Conservation (phyloP, 2,888 invertebrate genomes). For the Theretra japonica region DNA sequence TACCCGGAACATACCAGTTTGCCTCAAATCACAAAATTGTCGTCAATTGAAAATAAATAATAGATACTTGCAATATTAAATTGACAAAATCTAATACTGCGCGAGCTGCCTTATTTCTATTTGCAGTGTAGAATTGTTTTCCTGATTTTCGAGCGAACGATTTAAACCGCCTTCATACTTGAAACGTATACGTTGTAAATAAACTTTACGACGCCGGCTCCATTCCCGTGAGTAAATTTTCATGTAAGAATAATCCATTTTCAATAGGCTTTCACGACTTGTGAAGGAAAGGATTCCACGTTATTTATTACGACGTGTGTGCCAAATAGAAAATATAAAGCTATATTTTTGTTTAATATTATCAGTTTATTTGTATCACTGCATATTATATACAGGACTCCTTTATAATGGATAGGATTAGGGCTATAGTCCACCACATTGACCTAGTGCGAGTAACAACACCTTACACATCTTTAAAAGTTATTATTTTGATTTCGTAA, state of each 20-base stretch:
- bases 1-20: too few relatives aligned
- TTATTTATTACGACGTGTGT: slow-evolving; percentile 32
- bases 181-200: slow-evolving; percentile 43
- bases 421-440: too few relatives aligned
- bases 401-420: too few relatives aligned
- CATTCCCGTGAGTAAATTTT: slow-evolving; percentile 59
- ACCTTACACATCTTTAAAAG: too few relatives aligned
- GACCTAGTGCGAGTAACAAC: too few relatives aligned
- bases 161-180: not conserved
- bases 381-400: too few relatives aligned
- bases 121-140: not conserved
- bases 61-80: too few relatives aligned
- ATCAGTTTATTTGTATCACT: too few relatives aligned
- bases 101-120: not conserved
- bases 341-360: not conserved
- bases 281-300: slow-evolving; percentile 46
- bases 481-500: too few relatives aligned
- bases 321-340: not conserved
- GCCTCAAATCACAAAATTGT: not conserved
- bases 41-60: not conserved
- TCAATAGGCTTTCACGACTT: slow-evolving; percentile 63
- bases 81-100: not conserved
- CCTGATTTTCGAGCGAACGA: not conserved
- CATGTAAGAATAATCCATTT: slow-evolving; percentile 62
- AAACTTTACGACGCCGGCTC: slow-evolving; percentile 51